Base-by-base conservation (phyloP, 1,140 invertebrate species). In the Glomeris maerens region DNA sequence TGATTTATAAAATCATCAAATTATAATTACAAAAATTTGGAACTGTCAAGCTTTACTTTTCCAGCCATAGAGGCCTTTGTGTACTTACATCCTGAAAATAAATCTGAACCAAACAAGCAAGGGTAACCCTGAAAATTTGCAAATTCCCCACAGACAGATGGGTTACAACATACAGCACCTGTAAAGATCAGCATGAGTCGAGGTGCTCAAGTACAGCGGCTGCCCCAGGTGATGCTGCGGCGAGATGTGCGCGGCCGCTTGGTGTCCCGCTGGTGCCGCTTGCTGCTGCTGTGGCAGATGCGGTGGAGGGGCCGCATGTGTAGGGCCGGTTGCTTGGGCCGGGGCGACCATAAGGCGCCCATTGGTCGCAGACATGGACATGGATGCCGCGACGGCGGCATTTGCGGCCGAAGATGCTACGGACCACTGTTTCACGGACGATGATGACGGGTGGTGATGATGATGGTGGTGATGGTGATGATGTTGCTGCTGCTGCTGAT, bases 211-310 rank as follows among this genome's bases (percentile, higher is more conserved):
- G 52, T 59, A 59, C 17, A 59, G 41, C 42, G 58, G 65, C 51
- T 67, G 66, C 5, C 62, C 62, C 28, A 69, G 50, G 38, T 65
- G 61, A 26, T 65, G 58, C 3, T 60, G 55, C 17, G 60, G 58
- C 23, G 57, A 57, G 17, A 56, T 49, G 47, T 60, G 62, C 14
- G 62, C 60, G 31, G 63, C 65, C 21, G 63, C 64, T 27, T 63
- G 50, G 48, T 67, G 65, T 39, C 57, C 60, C 41, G 59, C 45
- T 26, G 45, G 52, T 39, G 57, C 56, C 20, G 58, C 45, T 14
- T 60, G 56, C 5, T 5, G 20, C 5, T 42, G 40, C 5, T 25
- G 40, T n/a, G n/a, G n/a, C n/a, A n/a, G n/a, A n/a, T n/a, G n/a
- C n/a, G n/a, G n/a, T n/a, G n/a, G n/a, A n/a, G n/a, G n/a, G n/a